Percentiles rank a stretch among this genome's conserved stretches.
phyloP scores from a whole-genome alignment of 2,888 invertebrate species.

The Spodoptera picta region DNA sequence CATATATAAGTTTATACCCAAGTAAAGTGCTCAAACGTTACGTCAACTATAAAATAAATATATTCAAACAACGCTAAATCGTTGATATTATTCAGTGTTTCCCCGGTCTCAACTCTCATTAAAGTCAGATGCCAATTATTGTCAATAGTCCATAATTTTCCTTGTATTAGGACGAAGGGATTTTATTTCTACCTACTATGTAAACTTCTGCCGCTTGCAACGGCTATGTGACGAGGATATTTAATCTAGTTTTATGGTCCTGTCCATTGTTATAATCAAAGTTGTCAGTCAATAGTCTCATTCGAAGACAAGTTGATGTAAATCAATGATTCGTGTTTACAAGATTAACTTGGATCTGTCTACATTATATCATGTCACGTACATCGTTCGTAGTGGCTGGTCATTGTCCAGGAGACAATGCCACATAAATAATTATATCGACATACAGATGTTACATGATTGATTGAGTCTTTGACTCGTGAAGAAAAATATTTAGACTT shows the following conservation, averaged over 20 bases:
- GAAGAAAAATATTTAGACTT: conserved; percentile 51
- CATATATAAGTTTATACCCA: too few species aligned
- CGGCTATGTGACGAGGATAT: too few species aligned
- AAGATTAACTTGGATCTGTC: conserved; percentile 41
- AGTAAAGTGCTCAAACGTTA: conserved; percentile 1
- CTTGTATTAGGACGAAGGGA: conserved; percentile 9
- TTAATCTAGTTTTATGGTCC: neutral
- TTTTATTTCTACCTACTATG: neutral
- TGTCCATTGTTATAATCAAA: neutral
- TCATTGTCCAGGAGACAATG: conserved; percentile 77
- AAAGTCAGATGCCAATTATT: conserved; percentile 2
- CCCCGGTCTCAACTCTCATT: conserved; percentile 13
- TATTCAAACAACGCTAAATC: conserved; percentile 5
- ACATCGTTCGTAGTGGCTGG: conserved; percentile 50
- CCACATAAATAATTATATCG: conserved; percentile 73
- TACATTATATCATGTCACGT: conserved; percentile 62
- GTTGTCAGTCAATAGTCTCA: conserved; percentile 12
- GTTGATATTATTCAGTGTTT: conserved; percentile 20
- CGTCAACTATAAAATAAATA: conserved; percentile 9
- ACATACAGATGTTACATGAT: conserved; percentile 54
- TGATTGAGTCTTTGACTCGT: conserved; percentile 26
- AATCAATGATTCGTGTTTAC: conserved; percentile 40
- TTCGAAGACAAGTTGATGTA: conserved; percentile 25
- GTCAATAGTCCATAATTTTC: conserved; percentile 19
- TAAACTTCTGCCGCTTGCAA: too few species aligned